Evolutionary conservation across 2,797 vertebrate species (phyloP).

Genomic region (Crocidura indochinensis): DNA sequence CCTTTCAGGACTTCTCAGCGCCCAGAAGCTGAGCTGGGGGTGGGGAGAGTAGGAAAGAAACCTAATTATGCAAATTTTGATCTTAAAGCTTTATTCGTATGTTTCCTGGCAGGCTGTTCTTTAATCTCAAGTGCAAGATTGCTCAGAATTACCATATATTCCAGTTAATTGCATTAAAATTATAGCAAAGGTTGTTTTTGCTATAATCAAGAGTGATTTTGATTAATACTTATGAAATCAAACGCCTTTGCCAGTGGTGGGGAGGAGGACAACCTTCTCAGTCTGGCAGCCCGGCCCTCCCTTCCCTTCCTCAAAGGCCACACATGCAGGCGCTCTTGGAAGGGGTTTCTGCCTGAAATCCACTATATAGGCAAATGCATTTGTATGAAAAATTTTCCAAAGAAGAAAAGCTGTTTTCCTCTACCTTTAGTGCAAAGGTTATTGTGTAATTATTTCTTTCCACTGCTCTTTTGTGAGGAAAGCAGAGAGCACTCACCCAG

Average conservation of each 20-base stretch:
- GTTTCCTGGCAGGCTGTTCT: conserved; percentile 91
- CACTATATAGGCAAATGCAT: background rate
- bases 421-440: conserved; percentile 26
- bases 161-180: conserved; percentile 90
- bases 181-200: conserved; percentile 90
- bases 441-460: background rate
- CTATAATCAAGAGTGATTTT: conserved; percentile 91
- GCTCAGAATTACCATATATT: conserved; percentile 91
- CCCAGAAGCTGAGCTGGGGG: conserved; percentile 42
- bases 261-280: conserved; percentile 60
- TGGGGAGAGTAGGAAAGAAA: conserved; percentile 66
- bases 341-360: conserved; percentile 47
- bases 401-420: conserved; percentile 8
- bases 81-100: conserved; percentile 90
- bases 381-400: conserved; percentile 42
- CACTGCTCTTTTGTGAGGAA: background rate
- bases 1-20: conserved; percentile 34
- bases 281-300: conserved; percentile 26
- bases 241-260: conserved; percentile 80
- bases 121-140: conserved; percentile 92
- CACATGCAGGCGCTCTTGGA: conserved; percentile 37
- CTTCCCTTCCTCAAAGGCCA: background rate
- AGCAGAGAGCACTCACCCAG: background rate
- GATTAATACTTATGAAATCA: conserved; percentile 90
- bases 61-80: conserved; percentile 92